These are phyloP conservation scores for Acrocephalus scirpaceus DNA, from an alignment of 2,797 vertebrate genomes.

Conservation along the genomic window DNA sequence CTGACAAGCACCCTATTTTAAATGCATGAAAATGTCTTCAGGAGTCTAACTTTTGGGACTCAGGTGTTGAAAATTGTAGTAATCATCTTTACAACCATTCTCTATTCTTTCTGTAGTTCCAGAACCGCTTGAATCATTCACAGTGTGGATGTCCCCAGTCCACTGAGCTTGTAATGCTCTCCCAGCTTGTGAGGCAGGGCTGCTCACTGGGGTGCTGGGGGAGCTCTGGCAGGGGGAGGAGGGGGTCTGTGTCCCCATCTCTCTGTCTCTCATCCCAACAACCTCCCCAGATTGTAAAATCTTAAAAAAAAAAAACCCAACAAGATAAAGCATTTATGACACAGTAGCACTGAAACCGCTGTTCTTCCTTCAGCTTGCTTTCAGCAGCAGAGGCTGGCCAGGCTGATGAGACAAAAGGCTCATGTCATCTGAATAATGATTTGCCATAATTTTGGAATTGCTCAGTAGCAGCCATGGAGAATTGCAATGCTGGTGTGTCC, in stretches of 20 bases:
- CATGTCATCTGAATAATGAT: neutral
- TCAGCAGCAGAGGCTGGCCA: neutral
- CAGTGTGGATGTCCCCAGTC: neutral
- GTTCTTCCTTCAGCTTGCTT: neutral
- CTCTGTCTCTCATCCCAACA: neutral
- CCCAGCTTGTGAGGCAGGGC: neutral
- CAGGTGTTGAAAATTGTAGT: neutral
- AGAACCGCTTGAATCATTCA: neutral
- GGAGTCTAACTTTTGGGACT: neutral
- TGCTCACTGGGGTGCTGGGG: neutral
- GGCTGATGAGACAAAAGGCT: neutral
- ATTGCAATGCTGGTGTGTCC: neutral
- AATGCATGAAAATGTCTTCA: neutral
- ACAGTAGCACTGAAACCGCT: neutral
- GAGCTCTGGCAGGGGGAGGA: too few relatives aligned
- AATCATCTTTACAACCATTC: neutral
- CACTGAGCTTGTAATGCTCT: neutral
- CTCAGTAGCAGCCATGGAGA: neutral
- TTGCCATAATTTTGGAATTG: neutral
- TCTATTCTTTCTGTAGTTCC: neutral
- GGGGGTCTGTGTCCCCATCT: too few relatives aligned
- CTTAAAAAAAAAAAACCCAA: neutral
- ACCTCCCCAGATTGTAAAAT: neutral
- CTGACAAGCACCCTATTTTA: neutral
- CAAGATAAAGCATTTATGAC: neutral